A percentile compares a stretch with the other conserved stretches of the same genome.
Evolutionary conservation across 2,888 invertebrate genomes (phyloP).

Genomic region (Drosophila formosana): DNA sequence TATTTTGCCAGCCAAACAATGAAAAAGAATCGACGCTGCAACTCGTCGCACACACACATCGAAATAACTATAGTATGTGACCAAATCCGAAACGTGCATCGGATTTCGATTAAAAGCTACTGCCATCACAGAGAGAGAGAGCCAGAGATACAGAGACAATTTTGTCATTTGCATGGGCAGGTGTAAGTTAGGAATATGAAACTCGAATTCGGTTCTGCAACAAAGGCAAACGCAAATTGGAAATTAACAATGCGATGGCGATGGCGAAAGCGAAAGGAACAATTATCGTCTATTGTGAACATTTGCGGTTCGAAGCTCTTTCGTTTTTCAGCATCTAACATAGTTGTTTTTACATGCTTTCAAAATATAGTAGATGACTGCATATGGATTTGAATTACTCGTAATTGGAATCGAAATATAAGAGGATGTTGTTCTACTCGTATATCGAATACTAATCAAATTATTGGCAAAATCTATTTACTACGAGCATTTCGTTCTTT

Average conservation of each 20-base stretch:
- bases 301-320: background rate
- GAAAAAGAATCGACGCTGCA: conserved; percentile 2
- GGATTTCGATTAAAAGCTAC: conserved; percentile 43
- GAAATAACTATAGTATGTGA: conserved; percentile 28
- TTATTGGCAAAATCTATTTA: background rate
- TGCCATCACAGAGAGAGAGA: background rate
- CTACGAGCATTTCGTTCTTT: too few relatives aligned
- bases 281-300: conserved; percentile 23
- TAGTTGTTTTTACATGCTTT: too few relatives aligned
- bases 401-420: background rate
- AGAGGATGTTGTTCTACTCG: conserved; percentile 1
- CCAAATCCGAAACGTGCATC: conserved; percentile 46
- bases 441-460: conserved; percentile 3
- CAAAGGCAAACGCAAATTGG: conserved; percentile 5
- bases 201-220: background rate
- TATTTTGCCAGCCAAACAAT: conserved; percentile 31
- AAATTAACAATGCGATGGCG: conserved; percentile 1
- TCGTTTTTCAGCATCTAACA: background rate
- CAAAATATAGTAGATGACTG: background rate
- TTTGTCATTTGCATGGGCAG: background rate
- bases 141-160: background rate
- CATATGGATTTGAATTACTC: background rate
- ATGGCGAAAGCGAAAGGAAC: conserved; percentile 6
- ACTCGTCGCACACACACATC: background rate
- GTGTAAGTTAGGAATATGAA: background rate